phyloP scores from a whole-genome alignment of 2,888 invertebrate genomes.

The Anorthoa munda region DNA sequence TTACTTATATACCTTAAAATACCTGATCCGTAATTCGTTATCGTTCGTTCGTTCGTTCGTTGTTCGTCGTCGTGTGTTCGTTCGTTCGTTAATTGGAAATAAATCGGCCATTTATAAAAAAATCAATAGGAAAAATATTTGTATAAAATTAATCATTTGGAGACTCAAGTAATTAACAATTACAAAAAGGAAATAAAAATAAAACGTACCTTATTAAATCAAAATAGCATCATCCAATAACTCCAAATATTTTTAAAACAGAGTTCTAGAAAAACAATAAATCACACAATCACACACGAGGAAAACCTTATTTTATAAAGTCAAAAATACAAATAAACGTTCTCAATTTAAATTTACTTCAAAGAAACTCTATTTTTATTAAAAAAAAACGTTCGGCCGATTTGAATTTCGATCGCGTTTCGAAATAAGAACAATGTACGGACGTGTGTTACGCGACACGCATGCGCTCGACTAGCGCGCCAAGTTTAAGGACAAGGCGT shows the following conservation, averaged over 20 bases:
- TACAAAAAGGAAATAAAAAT: too few species aligned
- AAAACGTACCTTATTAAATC: constrained; percentile 31
- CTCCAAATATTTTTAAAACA: not conserved
- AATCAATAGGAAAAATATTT: too few species aligned
- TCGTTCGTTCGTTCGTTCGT: too few species aligned
- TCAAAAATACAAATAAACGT: not conserved
- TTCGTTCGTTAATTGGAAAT: too few species aligned
- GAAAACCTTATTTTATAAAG: not conserved
- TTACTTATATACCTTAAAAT: too few species aligned
- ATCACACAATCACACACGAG: not conserved
- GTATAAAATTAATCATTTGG: too few species aligned
- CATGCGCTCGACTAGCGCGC: constrained; percentile 69
- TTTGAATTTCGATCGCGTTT: constrained; percentile 64
- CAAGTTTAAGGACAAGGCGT: constrained; percentile 82
- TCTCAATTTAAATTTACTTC: constrained; percentile 52
- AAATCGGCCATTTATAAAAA: too few species aligned
- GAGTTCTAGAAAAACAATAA: not conserved
- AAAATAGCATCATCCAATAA: constrained; percentile 33
- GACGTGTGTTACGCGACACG: constrained; percentile 72
- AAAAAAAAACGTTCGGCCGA: constrained; percentile 3
- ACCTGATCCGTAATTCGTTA: too few species aligned
- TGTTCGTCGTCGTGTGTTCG: too few species aligned
- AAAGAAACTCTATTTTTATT: not conserved
- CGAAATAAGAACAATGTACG: constrained; percentile 65
- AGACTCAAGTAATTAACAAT: too few species aligned